phyloP scores from a whole-genome alignment of 1,140 invertebrate genomes.

The Anastrepha ludens region DNA sequence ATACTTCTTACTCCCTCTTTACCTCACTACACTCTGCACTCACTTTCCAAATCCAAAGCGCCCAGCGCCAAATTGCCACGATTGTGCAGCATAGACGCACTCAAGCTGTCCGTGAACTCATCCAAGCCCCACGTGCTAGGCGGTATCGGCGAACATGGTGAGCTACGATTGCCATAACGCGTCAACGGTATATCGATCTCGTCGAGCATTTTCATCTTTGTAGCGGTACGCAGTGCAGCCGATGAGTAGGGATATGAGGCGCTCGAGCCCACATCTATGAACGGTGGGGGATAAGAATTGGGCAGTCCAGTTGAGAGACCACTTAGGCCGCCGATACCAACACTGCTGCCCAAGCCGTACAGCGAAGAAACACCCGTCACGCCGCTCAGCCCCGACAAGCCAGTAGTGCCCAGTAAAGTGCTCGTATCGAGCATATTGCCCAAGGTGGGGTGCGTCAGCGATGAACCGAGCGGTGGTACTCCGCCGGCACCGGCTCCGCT shows the following conservation, averaged over 20 bases:
- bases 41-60: constrained; percentile 78
- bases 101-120: constrained; percentile 80
- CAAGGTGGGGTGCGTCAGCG: constrained; percentile 70
- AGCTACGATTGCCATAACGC: constrained; percentile 78
- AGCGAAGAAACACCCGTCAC: constrained; percentile 54
- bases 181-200: constrained; percentile 80
- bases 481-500: constrained; percentile 59
- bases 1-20: not conserved
- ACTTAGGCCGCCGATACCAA: constrained; percentile 56
- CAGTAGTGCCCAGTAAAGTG: constrained; percentile 62
- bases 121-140: constrained; percentile 77
- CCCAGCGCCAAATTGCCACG: constrained; percentile 76
- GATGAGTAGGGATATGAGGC: constrained; percentile 79
- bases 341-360: constrained; percentile 61
- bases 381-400: constrained; percentile 58
- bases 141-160: constrained; percentile 79
- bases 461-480: constrained; percentile 62
- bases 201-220: constrained; percentile 81
- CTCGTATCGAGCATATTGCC: constrained; percentile 69
- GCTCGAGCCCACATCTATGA: constrained; percentile 68
- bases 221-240: constrained; percentile 77
- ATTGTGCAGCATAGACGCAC: constrained; percentile 77
- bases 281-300: constrained; percentile 68
- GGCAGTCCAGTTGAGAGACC: constrained; percentile 62
- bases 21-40: constrained; percentile 60